Evolutionary conservation across 2,888 invertebrate genomes (phyloP), one percentile per base, ranked within the genome.

Genomic region (Catocala nupta): DNA sequence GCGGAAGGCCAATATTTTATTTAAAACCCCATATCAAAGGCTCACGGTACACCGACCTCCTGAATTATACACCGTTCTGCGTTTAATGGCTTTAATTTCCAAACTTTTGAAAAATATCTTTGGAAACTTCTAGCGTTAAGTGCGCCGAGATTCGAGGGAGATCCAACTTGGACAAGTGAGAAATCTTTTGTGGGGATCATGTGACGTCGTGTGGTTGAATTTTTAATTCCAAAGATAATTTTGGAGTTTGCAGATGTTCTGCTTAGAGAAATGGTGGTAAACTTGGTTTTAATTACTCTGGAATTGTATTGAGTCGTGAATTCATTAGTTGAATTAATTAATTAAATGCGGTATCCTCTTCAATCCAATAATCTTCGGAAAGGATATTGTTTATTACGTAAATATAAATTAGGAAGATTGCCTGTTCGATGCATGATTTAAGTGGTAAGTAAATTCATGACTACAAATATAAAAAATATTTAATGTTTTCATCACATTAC

Each of bases 21-120:
- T 89, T 82, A 86, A 87, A 80, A 77, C 80, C 81, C 84, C 84
- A 85, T 82, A 86, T 83, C 81, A 76, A 74, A 76, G 61, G 71
- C 82, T 74, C 76, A 80, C 80, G 81, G 79, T 80, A 79, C 78
- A 73, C 70, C 70, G 81, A 74, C 73, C 76, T 59, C 73, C 79
- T 85, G 86, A 89, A 84, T 87, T 86, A 87, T 86, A 82, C 83
- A 81, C 82, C 80, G 77, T 76, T 75, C 87, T 90, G 90, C 83
- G 80, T 81, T 86, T 89, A 90, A 90, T 88, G 84, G 88, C 80
- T 78, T 83, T 87, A 89, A 90, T 87, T 89, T 85, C 67, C 73
- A 80, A 90, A 89, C 86, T 89, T 81, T 85, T 82, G 88, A 88
- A 88, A 89, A 90, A 90, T 88, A 85, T 86, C 75, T 78, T 64